Evolutionary conservation across 2,888 invertebrate species (phyloP).

Genomic region (Baccha elongata): DNA sequence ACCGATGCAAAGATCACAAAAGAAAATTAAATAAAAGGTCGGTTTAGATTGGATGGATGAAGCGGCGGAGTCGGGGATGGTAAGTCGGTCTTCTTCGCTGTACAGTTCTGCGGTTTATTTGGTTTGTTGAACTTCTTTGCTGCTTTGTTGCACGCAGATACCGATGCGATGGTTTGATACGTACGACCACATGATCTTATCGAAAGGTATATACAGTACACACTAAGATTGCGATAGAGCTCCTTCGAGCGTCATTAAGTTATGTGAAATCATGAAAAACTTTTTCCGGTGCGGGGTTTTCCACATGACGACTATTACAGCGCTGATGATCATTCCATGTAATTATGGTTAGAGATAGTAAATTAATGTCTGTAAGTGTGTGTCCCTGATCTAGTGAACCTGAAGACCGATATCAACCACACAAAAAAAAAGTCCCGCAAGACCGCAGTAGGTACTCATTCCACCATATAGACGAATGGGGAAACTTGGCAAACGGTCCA

Average conservation of each 20-base stretch:
- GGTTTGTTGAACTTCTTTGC: slow-evolving; percentile 63
- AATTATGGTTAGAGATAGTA: slow-evolving; percentile 59
- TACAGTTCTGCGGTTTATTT: slow-evolving; percentile 17
- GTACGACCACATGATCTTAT: slow-evolving; percentile 64
- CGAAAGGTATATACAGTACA: slow-evolving; percentile 59
- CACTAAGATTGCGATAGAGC: slow-evolving; percentile 57
- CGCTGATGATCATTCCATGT: slow-evolving; percentile 32
- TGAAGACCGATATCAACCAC: slow-evolving; percentile 58
- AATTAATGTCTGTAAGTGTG: slow-evolving; percentile 26
- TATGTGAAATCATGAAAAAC: slow-evolving; percentile 65
- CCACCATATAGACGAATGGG: slow-evolving; percentile 28
- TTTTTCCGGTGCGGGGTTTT: slow-evolving; percentile 46
- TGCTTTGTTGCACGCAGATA: slow-evolving; percentile 45
- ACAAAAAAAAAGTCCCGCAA: slow-evolving; percentile 48
- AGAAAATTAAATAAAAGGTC: slow-evolving; percentile 69
- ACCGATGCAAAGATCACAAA: slow-evolving; percentile 56
- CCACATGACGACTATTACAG: slow-evolving; percentile 37
- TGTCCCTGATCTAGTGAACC: slow-evolving; percentile 66
- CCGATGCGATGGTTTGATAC: background rate
- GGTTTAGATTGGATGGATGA: slow-evolving; percentile 43
- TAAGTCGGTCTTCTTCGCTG: background rate
- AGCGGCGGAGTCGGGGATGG: background rate
- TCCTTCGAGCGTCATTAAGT: slow-evolving; percentile 59
- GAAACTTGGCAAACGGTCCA: slow-evolving; percentile 31
- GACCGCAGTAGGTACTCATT: slow-evolving; percentile 50